Evolutionary conservation across 2,888 invertebrate species (phyloP), one percentile per base, ranked within the genome.

Genomic region (Ariolimax columbianus): DNA sequence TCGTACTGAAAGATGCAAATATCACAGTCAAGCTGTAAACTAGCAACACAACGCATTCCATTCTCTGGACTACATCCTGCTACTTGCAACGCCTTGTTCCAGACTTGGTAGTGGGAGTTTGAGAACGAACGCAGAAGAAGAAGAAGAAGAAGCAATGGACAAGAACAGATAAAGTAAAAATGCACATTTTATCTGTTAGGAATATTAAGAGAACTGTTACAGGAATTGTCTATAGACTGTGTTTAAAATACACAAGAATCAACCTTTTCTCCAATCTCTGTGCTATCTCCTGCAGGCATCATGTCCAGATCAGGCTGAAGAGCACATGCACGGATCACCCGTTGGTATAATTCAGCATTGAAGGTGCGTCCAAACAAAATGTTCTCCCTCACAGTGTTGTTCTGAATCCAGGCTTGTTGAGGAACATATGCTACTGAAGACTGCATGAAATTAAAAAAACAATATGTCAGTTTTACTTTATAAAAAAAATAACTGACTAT

Each of bases 351-450:
- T 82, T 95, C 95, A 86, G 96, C 96, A 91, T 98, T 96, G 79
- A 96, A 95, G 0, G 95, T 91, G 88, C 96, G 96, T 26, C 98
- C 98, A 94, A 99, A 99, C 40, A 98, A 93, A 88, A 99, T 97
- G 94, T 99, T 99, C 91, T 98, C 97, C 91, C 96, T 96, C 40
- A 99, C 94, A 0, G 98, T 98, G 7, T 97, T 97, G 95, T 99
- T 99, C 94, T 99, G 99, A 85, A 99, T 99, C 99, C 99, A 99
- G 0, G 99, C 98, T 86, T 93, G 93, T 91, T 95, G 95, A 0
- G 95, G 93, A 0, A 95, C 95, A 90, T 95, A 95, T 0, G 95
- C 95, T 11, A 95, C 90, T 6, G 92, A 90, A 33, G 95, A 95
- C 94, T 94, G 89, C 9, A 36, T 23, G 36, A 30, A 77, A 9